These are phyloP conservation scores for Laupala kohalensis DNA, from an alignment of 1,140 invertebrate species.

Conservation along the genomic window DNA sequence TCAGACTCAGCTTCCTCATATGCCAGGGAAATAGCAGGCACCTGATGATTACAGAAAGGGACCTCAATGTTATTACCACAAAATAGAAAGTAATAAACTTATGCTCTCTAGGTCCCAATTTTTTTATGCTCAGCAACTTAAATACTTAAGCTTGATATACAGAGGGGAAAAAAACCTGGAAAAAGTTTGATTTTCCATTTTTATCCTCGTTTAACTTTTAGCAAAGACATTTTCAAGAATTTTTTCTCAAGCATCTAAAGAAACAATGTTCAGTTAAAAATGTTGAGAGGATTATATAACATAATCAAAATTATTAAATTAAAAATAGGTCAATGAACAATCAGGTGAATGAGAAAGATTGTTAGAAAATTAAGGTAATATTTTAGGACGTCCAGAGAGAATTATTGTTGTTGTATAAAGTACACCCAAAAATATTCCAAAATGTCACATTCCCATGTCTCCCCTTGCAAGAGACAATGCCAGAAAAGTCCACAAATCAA, in stretches of 20 bases:
- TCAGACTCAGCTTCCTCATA: conserved; percentile 97
- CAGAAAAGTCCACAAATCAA: too few relatives aligned
- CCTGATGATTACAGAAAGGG: conserved; percentile 37
- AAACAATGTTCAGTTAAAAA: too few relatives aligned
- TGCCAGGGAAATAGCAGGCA: conserved; percentile 95
- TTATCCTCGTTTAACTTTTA: too few relatives aligned
- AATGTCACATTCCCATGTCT: neutral
- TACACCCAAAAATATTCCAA: neutral
- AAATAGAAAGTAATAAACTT: neutral
- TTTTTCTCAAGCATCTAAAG: too few relatives aligned
- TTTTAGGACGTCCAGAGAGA: neutral
- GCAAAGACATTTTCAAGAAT: too few relatives aligned
- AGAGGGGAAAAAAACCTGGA: too few relatives aligned
- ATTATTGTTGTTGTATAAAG: neutral
- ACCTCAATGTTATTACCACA: conserved; percentile 7
- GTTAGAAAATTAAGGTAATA: neutral
- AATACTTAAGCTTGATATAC: too few relatives aligned
- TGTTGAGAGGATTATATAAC: too few relatives aligned
- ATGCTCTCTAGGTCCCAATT: too few relatives aligned
- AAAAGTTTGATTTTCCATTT: too few relatives aligned
- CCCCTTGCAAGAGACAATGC: neutral
- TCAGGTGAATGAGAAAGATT: neutral
- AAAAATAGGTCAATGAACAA: neutral
- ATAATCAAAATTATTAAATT: neutral
- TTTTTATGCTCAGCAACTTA: too few relatives aligned